phyloP scores from a whole-genome alignment of 2,113 vertebrate species.

The Cebus imitator region DNA sequence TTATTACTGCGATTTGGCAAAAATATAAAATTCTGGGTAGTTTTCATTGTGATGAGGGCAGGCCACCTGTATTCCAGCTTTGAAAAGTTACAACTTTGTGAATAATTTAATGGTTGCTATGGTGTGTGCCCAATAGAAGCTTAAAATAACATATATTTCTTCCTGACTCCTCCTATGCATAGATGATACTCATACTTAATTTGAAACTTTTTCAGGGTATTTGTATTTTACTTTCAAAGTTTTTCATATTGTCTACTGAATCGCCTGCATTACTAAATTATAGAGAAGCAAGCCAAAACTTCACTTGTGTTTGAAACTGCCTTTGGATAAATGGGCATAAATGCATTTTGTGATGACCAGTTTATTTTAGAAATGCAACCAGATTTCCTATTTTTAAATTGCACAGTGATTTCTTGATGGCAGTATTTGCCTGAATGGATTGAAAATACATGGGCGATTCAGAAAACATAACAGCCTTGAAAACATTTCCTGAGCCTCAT shows the following conservation, averaged over 20 bases:
- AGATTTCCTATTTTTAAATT: slow-evolving; percentile 26
- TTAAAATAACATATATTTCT: not conserved
- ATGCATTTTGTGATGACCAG: slow-evolving; percentile 21
- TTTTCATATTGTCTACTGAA: slow-evolving; percentile 27
- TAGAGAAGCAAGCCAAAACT: slow-evolving; percentile 43
- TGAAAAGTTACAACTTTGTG: slow-evolving; percentile 41
- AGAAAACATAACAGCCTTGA: slow-evolving; percentile 41
- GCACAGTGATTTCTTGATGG: slow-evolving; percentile 30
- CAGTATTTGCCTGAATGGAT: not conserved
- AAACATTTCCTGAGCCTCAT: not conserved
- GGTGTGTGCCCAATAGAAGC: slow-evolving; percentile 31
- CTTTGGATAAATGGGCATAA: not conserved
- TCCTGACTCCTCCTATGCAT: slow-evolving; percentile 53
- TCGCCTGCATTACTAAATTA: slow-evolving; percentile 30
- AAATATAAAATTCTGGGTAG: slow-evolving; percentile 15
- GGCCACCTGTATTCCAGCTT: slow-evolving; percentile 5
- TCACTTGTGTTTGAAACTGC: slow-evolving; percentile 41
- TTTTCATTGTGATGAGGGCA: slow-evolving; percentile 6
- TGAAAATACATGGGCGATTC: slow-evolving; percentile 33
- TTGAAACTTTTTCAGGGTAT: slow-evolving; percentile 28
- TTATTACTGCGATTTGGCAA: slow-evolving; percentile 41
- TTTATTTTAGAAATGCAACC: slow-evolving; percentile 40
- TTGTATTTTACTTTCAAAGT: slow-evolving; percentile 51
- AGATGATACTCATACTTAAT: slow-evolving; percentile 68
- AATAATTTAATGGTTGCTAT: slow-evolving; percentile 52